Evolutionary conservation across 2,888 invertebrate genomes (phyloP), one percentile per base, ranked within the genome.

Genomic region (Hoplodrina blanda): DNA sequence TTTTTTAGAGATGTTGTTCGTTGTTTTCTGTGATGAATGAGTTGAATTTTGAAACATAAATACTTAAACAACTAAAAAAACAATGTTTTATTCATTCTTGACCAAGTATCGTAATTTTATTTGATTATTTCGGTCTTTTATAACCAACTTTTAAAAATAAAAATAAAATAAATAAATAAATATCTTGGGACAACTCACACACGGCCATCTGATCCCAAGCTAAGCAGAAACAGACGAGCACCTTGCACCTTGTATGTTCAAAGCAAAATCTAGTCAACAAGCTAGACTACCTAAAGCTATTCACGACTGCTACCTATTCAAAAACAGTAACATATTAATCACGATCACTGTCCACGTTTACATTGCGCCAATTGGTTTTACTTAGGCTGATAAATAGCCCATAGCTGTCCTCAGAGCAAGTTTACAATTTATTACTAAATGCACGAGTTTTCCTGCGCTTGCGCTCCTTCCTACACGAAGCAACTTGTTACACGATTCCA

Each of bases 361-460:
- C 80, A 69, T 65, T 64, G 55, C 57, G 25, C 74, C 77, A 75
- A 77, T 80, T 80, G 77, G 77, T 80, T 80, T 77, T 65, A 77
- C 77, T 77, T 78, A 80, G 2, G 46, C 60, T 78, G 78, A 80
- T 80, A 76, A 78, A 78, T 80, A 62, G 80, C 71, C 63, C 44
- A 50, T 50, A 66, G 63, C 80, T 77, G 77, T 77, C 77, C 49
- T 56, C 69, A 11, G 54, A 76, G 76, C 70, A 17, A 59, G 70
- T 80, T 70, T n/a, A 49, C 70, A 55, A 78, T 76, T 78, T 78
- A 78, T 76, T 80, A 57, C 63, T 25, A 13, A 76, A 46, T 37
- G 61, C 54, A 75, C 56, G 19, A 41, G 54, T 78, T 75, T 77
- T 41, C 77, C 62, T 55, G 59, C 44, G 37, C 50, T 62, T 50